phyloP scores from a whole-genome alignment of 2,888 invertebrate genomes.

The Drosophila putrida region DNA sequence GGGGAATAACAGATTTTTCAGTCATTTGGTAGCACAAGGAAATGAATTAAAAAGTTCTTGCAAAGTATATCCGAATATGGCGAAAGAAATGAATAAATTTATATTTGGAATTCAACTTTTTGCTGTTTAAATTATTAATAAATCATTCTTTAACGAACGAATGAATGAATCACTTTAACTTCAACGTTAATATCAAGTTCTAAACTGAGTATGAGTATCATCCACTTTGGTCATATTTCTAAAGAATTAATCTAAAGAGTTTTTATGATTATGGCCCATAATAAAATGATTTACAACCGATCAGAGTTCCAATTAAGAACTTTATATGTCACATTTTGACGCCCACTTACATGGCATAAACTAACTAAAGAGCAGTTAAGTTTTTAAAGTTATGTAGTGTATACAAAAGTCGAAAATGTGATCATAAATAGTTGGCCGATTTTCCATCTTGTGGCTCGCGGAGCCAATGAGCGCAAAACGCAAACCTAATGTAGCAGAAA shows the following conservation, averaged over 20 bases:
- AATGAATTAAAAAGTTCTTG: neutral
- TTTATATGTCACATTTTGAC: slow-evolving; percentile 17
- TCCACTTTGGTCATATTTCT: slow-evolving; percentile 21
- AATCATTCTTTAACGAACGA: neutral
- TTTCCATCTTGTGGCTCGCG: slow-evolving; percentile 38
- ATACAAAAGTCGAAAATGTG: slow-evolving; percentile 37
- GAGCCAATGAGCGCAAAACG: slow-evolving; percentile 38
- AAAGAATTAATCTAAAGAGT: slow-evolving; percentile 4
- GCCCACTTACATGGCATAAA: slow-evolving; percentile 15
- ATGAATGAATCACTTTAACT: slow-evolving; percentile 10
- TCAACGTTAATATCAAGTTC: neutral
- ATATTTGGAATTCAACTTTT: neutral
- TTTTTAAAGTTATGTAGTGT: slow-evolving; percentile 18
- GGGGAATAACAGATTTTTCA: slow-evolving; percentile 1
- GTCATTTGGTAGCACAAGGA: neutral
- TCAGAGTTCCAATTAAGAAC: slow-evolving; percentile 15
- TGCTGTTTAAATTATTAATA: neutral
- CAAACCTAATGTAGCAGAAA: slow-evolving; percentile 77
- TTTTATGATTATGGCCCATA: slow-evolving; percentile 31
- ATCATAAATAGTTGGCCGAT: slow-evolving; percentile 31
- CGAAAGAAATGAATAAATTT: too few species aligned
- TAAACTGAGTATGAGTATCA: neutral
- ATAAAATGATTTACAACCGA: slow-evolving; percentile 19
- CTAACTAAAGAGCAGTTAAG: neutral
- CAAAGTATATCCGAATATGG: too few species aligned